phyloP scores from a whole-genome alignment of 1,140 invertebrate genomes.

The Drosophila bifasciata region DNA sequence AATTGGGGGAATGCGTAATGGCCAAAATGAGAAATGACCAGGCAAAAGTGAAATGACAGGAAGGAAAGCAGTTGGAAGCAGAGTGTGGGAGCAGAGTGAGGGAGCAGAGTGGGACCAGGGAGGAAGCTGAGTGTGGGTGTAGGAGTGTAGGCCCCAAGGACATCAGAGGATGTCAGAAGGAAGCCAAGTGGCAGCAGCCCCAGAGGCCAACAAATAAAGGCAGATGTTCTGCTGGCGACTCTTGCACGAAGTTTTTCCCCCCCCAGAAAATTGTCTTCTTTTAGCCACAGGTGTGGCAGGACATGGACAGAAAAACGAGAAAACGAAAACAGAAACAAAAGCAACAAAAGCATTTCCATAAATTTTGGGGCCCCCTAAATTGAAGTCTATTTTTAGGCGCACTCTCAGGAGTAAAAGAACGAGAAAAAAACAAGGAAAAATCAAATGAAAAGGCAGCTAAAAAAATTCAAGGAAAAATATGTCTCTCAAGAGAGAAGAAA shows the following conservation, averaged over 20 bases:
- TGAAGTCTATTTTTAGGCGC: conserved; percentile 71
- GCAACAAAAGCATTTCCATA: conserved; percentile 67
- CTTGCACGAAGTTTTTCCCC: not conserved
- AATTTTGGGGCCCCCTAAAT: conserved; percentile 66
- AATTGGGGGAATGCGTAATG: conserved; percentile 64
- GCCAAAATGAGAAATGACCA: conserved; percentile 75
- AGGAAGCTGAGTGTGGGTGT: no score
- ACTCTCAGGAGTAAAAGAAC: not conserved
- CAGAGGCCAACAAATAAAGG: conserved; percentile 30
- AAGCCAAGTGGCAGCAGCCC: no score
- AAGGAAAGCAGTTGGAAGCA: conserved; percentile 13
- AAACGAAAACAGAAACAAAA: not conserved
- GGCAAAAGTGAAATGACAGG: conserved; percentile 60
- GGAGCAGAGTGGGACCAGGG: not conserved
- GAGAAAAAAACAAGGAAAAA: not conserved
- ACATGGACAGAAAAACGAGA: no score
- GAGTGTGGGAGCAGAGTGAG: not conserved
- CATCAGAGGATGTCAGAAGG: no score
- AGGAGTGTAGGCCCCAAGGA: no score
- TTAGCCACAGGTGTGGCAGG: conserved; percentile 52
- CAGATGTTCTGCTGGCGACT: not conserved
- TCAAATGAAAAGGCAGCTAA: not conserved
- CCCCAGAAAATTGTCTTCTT: conserved; percentile 21
- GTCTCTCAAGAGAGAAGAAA: conserved; percentile 6
- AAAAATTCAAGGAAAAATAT: conserved; percentile 7